Evolutionary conservation across 2,888 invertebrate genomes (phyloP).

Genomic region (Saturnia japonica): DNA sequence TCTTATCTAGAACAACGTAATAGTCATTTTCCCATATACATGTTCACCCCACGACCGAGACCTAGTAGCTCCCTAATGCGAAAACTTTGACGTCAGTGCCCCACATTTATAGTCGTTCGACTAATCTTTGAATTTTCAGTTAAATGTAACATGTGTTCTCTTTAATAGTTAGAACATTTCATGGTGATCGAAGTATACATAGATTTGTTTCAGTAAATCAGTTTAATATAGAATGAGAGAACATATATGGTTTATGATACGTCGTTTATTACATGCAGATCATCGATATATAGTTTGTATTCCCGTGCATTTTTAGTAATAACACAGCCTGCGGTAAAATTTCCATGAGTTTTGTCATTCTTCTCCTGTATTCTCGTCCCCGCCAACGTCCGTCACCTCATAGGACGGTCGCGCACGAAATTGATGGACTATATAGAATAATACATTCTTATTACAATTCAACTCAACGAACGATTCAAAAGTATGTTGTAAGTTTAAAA

Average conservation of each 20-base stretch:
- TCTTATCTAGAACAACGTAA: slow-evolving; percentile 25
- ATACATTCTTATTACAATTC: not conserved
- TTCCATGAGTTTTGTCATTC: no score
- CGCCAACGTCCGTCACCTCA: no score
- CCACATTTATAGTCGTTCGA: slow-evolving; percentile 45
- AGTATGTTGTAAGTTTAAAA: not conserved
- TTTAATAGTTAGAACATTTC: slow-evolving; percentile 13
- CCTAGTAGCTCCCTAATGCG: slow-evolving; percentile 68
- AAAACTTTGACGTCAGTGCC: slow-evolving; percentile 74
- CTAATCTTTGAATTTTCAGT: slow-evolving; percentile 32
- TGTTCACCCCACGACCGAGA: slow-evolving; percentile 59
- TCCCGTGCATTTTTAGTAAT: no score
- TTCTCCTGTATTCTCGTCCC: no score
- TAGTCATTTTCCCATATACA: slow-evolving; percentile 41
- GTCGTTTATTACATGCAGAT: not conserved
- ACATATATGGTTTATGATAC: not conserved
- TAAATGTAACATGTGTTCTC: slow-evolving; percentile 21
- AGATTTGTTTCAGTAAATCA: not conserved
- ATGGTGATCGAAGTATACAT: not conserved
- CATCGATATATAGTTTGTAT: no score
- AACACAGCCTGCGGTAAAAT: no score
- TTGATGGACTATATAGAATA: no score
- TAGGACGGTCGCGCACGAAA: no score
- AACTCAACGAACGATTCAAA: not conserved
- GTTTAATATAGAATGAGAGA: not conserved